Base-by-base conservation (phyloP, 2,888 invertebrate genomes). In the Alviniconcha strummeri region DNA sequence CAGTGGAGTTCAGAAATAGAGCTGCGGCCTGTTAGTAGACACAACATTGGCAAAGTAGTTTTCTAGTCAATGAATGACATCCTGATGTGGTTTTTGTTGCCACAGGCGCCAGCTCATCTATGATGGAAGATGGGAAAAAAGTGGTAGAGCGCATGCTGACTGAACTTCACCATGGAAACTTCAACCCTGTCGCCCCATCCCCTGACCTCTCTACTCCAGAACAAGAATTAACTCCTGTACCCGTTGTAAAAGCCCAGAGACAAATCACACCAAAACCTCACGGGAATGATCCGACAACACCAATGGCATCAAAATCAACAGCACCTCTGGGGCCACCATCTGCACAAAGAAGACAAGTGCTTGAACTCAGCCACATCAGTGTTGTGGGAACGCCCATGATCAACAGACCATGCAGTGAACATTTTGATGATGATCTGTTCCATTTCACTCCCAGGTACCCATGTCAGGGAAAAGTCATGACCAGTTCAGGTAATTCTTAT, bases 121-220 rank as follows among this genome's bases (percentile, higher is more conserved):
- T 91, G 83, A 67, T 90, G 80, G 90, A 90, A 72, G 89, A 90
- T 17, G 88, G 86, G 75, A 88, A 86, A 19, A 89, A 88, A 81
- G 84, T 91, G 1, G 74, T 91, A 54, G 91, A 92, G 72, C 87
- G 87, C 60, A 88, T 92, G 55, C 85, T 92, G 13, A 85, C 88
- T 77, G 91, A 92, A 79, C 89, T 92, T 55, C 92, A 91, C 83
- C 87, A 87, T 56, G 92, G 91, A 8, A 91, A 91, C 86, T 91
- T 90, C 85, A 85, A 87, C 7, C 90, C 91, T 2, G 82, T 87
- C 57, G 84, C 88, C 64, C 86, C 83, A 19, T 88, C 88, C n/a
- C 87, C 88, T 52, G 86, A 86, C 54, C 80, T 87, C 9, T 82
- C 85, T 13, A 87, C 81, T 36, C 69, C 80, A 13, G 78, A 79